A percentile compares a stretch with the other conserved stretches of the same genome.
phyloP scores from a whole-genome alignment of 2,888 invertebrate species.

The Drosophila austrosaltans region DNA sequence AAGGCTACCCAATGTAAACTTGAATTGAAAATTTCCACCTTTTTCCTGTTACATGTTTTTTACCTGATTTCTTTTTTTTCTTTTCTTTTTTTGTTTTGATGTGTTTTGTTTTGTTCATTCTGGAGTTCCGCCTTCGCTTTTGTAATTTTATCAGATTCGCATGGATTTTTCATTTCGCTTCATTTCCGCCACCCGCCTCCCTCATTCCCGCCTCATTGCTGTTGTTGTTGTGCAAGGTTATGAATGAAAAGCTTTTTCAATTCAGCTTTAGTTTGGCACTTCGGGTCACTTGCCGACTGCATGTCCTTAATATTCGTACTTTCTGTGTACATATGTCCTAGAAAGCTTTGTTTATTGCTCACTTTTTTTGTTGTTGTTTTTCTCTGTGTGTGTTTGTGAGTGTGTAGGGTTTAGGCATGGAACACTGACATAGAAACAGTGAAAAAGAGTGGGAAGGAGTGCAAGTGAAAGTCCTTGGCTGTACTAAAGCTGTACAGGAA shows the following conservation, averaged over 20 bases:
- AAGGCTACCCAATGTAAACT: slow-evolving; percentile 11
- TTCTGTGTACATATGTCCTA: slow-evolving; percentile 15
- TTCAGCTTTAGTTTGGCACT: slow-evolving; percentile 48
- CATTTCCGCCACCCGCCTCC: slow-evolving; percentile 23
- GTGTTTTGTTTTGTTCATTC: slow-evolving; percentile 4
- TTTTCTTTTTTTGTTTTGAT: background rate
- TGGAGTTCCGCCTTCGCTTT: slow-evolving; percentile 21
- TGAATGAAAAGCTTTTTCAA: slow-evolving; percentile 81
- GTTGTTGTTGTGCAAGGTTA: slow-evolving; percentile 74
- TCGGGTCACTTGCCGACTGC: slow-evolving; percentile 50
- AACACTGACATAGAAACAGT: background rate
- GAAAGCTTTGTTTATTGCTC: slow-evolving; percentile 35
- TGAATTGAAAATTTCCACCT: slow-evolving; percentile 6
- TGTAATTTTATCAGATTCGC: background rate
- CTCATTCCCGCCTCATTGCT: slow-evolving; percentile 10
- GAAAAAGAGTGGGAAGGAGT: background rate
- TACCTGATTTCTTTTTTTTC: background rate
- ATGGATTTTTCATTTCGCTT: slow-evolving; percentile 20
- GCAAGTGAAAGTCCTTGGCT: background rate
- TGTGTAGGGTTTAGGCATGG: background rate
- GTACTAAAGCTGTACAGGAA: background rate
- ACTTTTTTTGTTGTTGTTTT: background rate
- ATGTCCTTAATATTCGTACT: slow-evolving; percentile 9
- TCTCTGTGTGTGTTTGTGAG: slow-evolving; percentile 18
- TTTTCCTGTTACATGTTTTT: background rate